These are phyloP conservation scores for Pimpla rufipes DNA, from an alignment of 2,888 invertebrate species.

Conservation along the genomic window DNA sequence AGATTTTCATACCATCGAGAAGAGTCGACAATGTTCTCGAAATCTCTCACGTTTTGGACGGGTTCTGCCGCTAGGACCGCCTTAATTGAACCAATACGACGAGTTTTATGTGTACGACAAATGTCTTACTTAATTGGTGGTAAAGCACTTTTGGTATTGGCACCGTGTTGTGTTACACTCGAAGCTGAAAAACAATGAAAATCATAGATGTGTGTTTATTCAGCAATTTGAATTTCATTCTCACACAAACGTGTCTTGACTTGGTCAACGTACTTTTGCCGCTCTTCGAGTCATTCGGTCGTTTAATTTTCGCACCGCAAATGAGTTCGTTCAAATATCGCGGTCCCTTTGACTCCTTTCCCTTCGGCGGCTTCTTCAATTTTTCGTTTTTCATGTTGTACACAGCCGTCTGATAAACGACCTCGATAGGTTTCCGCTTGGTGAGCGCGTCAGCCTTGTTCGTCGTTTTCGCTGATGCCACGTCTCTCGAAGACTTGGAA, in stretches of 20 bases:
- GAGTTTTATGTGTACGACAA: no score
- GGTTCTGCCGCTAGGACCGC: no score
- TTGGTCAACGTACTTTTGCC: background rate
- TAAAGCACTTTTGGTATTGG: constrained; percentile 57
- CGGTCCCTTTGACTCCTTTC: constrained; percentile 76
- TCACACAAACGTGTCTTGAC: background rate
- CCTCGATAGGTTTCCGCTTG: constrained; percentile 76
- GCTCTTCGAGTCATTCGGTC: constrained; percentile 49
- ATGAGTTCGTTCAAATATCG: constrained; percentile 79
- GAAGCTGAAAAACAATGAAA: constrained; percentile 56
- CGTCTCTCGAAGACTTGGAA: constrained; percentile 22
- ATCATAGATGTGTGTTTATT: background rate
- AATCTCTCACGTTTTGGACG: no score
- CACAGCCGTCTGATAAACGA: constrained; percentile 81
- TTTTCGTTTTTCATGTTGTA: constrained; percentile 82
- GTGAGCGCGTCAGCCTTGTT: constrained; percentile 39
- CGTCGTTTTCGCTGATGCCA: constrained; percentile 26
- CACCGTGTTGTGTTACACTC: constrained; percentile 40
- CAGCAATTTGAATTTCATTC: background rate
- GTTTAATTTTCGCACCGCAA: constrained; percentile 77
- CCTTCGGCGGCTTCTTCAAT: constrained; percentile 74
- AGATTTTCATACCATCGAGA: no score
- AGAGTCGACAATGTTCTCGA: no score
- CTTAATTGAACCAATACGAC: no score
- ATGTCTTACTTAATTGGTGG: constrained; percentile 60